Conservation (phyloP, 2,888 invertebrate species). For the Mimas tiliae region DNA sequence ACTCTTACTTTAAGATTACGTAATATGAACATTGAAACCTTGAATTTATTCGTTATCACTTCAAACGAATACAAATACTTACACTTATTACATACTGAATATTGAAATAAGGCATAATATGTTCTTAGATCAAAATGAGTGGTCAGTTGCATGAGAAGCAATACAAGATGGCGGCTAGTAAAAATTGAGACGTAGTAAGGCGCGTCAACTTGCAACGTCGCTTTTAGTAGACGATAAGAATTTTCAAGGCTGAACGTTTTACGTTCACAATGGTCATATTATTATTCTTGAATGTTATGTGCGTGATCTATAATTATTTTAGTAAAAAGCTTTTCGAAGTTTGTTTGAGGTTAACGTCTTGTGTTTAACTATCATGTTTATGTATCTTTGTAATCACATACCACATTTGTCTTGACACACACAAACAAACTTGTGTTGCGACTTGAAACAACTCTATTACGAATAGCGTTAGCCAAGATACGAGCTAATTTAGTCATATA, state of each 20-base stretch:
- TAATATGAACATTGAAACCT: slow-evolving; percentile 37
- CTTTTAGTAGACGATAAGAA: slow-evolving; percentile 76
- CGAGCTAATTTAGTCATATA: no score
- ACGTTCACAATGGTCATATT: slow-evolving; percentile 57
- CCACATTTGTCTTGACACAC: not conserved
- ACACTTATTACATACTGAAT: not conserved
- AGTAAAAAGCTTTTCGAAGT: slow-evolving; percentile 46
- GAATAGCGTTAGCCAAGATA: not conserved
- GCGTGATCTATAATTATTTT: slow-evolving; percentile 36
- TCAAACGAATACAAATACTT: not conserved
- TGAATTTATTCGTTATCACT: not conserved
- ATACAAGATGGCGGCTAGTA: slow-evolving; percentile 76
- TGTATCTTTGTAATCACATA: not conserved
- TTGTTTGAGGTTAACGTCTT: slow-evolving; percentile 1
- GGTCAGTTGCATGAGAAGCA: slow-evolving; percentile 42
- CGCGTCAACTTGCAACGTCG: slow-evolving; percentile 80
- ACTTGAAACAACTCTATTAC: not conserved
- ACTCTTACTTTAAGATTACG: slow-evolving; percentile 44
- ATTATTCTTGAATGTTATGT: slow-evolving; percentile 1
- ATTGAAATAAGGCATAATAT: not conserved
- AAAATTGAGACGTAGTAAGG: slow-evolving; percentile 79
- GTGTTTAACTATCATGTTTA: not conserved
- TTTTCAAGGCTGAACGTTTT: slow-evolving; percentile 78
- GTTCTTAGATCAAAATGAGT: slow-evolving; percentile 8
- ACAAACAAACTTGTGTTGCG: not conserved